phyloP scores from a whole-genome alignment of 2,113 vertebrate species.

The Bufo bufo region DNA sequence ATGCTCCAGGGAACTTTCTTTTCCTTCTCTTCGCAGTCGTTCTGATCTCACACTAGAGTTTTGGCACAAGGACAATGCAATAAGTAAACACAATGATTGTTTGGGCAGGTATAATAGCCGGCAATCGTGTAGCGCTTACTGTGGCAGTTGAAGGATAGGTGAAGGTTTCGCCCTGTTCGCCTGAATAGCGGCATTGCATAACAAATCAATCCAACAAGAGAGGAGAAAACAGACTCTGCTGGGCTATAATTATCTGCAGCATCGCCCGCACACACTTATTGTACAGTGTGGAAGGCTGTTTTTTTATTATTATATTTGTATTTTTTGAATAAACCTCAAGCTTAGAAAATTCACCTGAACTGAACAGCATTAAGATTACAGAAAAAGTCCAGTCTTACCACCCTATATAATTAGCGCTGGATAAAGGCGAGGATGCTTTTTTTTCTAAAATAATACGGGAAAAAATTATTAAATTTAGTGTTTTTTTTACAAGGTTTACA shows the following conservation, averaged over 20 bases:
- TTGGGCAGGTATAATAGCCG: slow-evolving; percentile 9
- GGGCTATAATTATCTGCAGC: neutral
- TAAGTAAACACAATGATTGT: slow-evolving; percentile 29
- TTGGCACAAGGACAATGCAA: slow-evolving; percentile 27
- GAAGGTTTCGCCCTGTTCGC: slow-evolving; percentile 13
- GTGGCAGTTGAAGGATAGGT: slow-evolving; percentile 21
- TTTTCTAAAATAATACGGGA: no score
- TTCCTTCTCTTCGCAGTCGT: neutral
- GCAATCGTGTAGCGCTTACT: slow-evolving; percentile 12
- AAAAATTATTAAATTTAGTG: no score
- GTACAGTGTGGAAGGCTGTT: neutral
- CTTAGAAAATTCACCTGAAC: no score
- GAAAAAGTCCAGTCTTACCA: no score
- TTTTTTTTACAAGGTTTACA: no score
- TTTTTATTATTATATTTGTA: neutral
- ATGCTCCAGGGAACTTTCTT: neutral
- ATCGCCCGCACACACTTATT: neutral
- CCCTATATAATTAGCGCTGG: no score
- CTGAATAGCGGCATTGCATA: slow-evolving; percentile 25
- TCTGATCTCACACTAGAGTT: neutral
- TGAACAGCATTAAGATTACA: no score
- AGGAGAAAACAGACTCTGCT: neutral
- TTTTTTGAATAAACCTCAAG: no score
- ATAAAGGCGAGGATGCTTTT: no score
- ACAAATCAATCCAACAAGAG: slow-evolving; percentile 14